Evolutionary conservation across 2,888 invertebrate species (phyloP), one percentile per base, ranked within the genome.

Genomic region (Dermolepida albohirtum): DNA sequence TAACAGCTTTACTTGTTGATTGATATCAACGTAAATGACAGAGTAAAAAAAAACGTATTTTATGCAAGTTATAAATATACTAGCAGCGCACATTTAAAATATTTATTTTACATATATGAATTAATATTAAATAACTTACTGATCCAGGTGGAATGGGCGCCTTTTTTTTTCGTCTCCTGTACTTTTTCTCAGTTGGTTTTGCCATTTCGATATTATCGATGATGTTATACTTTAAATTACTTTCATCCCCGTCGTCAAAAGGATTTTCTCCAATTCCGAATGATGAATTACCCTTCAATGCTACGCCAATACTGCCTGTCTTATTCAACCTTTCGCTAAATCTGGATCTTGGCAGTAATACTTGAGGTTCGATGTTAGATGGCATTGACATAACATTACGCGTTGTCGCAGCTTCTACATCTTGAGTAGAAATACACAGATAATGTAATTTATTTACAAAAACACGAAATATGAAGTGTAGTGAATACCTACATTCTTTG

Each of bases 121-220:
- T n/a, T n/a, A n/a, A n/a, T n/a, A n/a, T 67, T 66, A 66, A 64
- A 65, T 62, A 71, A 57, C 57, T 68, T 65, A 71, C 63, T n/a
- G 70, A 68, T 47, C 69, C 72, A n/a, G 77, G 76, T 2, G 76
- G 76, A 34, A 74, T 66, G 10, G 77, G 77, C 5, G 77, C 76
- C 57, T 71, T 66, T 47, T 72, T 71, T 54, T 77, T 77, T 27
- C 50, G 47, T 49, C 50, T 47, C 10, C 49, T 47, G 40, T 67
- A 67, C 5, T 62, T 29, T 10, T 64, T 64, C 43, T 57, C 63
- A 11, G 54, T 57, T 16, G 71, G 69, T 67, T 57, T 41, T 34
- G 67, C 63, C 4, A 47, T 57, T 8, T 51, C 47, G 14, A 52
- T 22, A n/a, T 43, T 44, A 2, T 47, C 17, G 14, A 11, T 16